These are phyloP conservation scores for Gobiocypris rarus DNA, from an alignment of 2,113 vertebrate genomes.

Conservation along the genomic window DNA sequence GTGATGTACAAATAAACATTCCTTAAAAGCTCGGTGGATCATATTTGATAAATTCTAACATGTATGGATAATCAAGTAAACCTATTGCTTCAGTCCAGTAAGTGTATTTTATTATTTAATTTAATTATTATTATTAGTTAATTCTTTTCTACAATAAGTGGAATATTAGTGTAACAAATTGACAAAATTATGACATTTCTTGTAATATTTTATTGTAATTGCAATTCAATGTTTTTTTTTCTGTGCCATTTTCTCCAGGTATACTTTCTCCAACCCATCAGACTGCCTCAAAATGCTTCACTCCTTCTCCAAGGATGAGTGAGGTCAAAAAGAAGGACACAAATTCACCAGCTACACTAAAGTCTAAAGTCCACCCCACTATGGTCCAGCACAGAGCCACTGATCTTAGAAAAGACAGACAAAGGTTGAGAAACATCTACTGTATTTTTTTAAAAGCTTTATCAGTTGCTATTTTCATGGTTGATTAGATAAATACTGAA, in stretches of 20 bases:
- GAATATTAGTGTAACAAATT: background rate
- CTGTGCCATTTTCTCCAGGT: slow-evolving; percentile 46
- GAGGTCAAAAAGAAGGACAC: slow-evolving; percentile 37
- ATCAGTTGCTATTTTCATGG: background rate
- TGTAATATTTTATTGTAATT: background rate
- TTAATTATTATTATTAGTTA: too few relatives aligned
- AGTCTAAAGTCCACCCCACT: slow-evolving; percentile 23
- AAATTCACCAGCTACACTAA: slow-evolving; percentile 21
- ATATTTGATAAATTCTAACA: too few relatives aligned
- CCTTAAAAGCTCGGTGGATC: too few relatives aligned
- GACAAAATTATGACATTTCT: background rate
- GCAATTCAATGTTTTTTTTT: background rate
- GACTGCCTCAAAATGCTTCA: background rate
- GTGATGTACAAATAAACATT: too few relatives aligned
- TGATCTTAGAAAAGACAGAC: slow-evolving; percentile 33
- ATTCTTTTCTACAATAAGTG: background rate
- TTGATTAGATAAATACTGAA: background rate
- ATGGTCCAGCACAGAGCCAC: slow-evolving; percentile 16
- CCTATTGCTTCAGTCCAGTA: too few relatives aligned
- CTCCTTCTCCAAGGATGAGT: background rate
- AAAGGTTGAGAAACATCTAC: slow-evolving; percentile 50
- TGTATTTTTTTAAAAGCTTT: background rate
- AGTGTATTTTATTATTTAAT: too few relatives aligned
- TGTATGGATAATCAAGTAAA: too few relatives aligned
- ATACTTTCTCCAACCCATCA: slow-evolving; percentile 46